These are phyloP conservation scores for Hyperoplus lanceolatus DNA, from an alignment of 2,797 vertebrate genomes.

Conservation along the genomic window DNA sequence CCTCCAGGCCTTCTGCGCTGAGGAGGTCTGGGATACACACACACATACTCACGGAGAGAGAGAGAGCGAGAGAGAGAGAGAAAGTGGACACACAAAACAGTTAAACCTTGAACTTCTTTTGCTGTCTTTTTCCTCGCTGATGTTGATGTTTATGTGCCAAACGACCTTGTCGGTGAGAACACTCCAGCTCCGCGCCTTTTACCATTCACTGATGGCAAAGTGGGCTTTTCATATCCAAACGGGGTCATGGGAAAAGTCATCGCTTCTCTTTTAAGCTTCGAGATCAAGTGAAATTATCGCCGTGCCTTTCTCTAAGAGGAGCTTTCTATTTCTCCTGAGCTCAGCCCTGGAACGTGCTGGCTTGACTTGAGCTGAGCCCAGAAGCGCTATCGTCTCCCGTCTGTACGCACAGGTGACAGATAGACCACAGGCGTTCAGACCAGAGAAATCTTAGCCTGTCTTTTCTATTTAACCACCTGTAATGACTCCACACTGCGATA, in stretches of 20 bases:
- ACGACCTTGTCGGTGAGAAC: slow-evolving; percentile 18
- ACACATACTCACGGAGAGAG: not conserved
- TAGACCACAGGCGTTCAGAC: slow-evolving; percentile 2
- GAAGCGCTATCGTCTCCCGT: slow-evolving; percentile 24
- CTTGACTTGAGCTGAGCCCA: slow-evolving; percentile 29
- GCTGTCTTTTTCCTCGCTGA: not conserved
- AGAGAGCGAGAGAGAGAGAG: not conserved
- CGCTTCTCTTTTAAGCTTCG: slow-evolving; percentile 37
- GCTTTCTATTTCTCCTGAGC: slow-evolving; percentile 20
- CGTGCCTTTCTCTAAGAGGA: not conserved
- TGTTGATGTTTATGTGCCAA: slow-evolving; percentile 51
- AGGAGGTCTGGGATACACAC: slow-evolving; percentile 41
- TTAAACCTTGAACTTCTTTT: slow-evolving; percentile 30
- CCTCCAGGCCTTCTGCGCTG: slow-evolving; percentile 32
- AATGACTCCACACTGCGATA: not conserved
- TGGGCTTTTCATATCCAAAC: slow-evolving; percentile 50
- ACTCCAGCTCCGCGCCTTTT: not conserved
- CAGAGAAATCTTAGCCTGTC: not conserved
- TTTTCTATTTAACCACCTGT: slow-evolving; percentile 25
- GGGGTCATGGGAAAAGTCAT: slow-evolving; percentile 62
- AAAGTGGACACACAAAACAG: slow-evolving; percentile 32
- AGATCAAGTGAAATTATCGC: slow-evolving; percentile 53
- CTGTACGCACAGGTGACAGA: slow-evolving; percentile 12
- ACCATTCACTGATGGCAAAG: slow-evolving; percentile 24
- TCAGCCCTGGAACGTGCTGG: slow-evolving; percentile 42